Base-by-base conservation (phyloP, 2,797 vertebrate genomes). In the Rhyacichthys aspro region DNA sequence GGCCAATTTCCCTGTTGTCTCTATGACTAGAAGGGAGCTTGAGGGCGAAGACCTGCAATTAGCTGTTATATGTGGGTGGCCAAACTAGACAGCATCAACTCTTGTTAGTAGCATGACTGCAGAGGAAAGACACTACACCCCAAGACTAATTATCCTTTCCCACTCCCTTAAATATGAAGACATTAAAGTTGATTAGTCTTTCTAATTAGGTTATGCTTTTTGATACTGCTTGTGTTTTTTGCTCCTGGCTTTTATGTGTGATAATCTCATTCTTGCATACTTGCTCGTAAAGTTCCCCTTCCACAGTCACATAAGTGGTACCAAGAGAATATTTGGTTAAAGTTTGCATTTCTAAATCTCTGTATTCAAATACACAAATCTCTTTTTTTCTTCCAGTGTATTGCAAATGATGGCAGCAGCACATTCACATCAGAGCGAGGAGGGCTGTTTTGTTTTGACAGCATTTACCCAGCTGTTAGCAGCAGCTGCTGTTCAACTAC, bases 111-210 rank as follows among this genome's bases (percentile, higher is more conserved):
- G 79, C 86, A 89, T 89, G 87, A 87, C 81, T 91, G 87, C 69
- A 79, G 76, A 85, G 85, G 77, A 87, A 81, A 76, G 73, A 84
- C 82, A 66, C 68, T 62, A 67, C 85, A 88, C 81, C 85, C 71
- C 76, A 83, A 70, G 74, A 83, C 85, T 87, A 90, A 89, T 89
- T 88, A 86, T 81, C 81, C 82, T 76, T 81, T 81, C 82, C 86
- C 76, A 78, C 85, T 89, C 81, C 77, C 82, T 88, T 86, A 84
- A 92, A 91, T 89, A 91, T 88, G 86, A 90, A 92, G 88, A 91
- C 90, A 90, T 93, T 92, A 88, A 89, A 83, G 81, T 87, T 91
- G 90, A 90, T 93, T 91, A 91, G 89, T 89, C 90, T 84, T 90
- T 90, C 84, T 92, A 93, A 93, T 92, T 93, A 90, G 86, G 89